Evolutionary conservation across 2,113 vertebrate species (phyloP).

Genomic region (Elephantulus edwardii): DNA sequence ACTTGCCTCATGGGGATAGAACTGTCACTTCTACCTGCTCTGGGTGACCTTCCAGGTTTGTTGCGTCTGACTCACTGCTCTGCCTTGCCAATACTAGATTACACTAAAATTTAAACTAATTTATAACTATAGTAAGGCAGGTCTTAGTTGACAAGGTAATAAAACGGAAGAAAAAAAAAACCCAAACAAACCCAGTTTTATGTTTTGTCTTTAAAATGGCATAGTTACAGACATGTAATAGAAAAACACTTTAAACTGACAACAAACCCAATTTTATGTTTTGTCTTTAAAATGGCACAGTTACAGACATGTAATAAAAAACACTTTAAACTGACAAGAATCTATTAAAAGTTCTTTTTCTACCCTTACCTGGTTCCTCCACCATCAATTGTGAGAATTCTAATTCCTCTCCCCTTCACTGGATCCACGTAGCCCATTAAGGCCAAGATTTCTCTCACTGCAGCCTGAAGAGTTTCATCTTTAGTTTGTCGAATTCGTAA

Average conservation of each 20-base stretch:
- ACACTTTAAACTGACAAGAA: neutral
- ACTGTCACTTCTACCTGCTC: too few species aligned
- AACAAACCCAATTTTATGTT: neutral
- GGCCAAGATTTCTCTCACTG: conserved; percentile 92
- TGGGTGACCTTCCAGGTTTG: too few species aligned
- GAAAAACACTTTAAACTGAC: neutral
- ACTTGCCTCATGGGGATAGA: too few species aligned
- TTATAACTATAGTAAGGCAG: neutral
- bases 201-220: conserved; percentile 7
- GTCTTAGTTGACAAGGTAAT: neutral
- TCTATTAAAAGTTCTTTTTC: neutral
- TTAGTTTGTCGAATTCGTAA: conserved; percentile 90
- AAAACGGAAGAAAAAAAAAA: conserved; percentile 23
- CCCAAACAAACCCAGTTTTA: too few species aligned
- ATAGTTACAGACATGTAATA: neutral
- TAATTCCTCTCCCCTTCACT: conserved; percentile 92
- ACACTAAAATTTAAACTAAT: conserved; percentile 27
- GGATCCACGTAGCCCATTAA: conserved; percentile 93
- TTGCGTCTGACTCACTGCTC: too few species aligned
- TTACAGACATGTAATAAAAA: neutral
- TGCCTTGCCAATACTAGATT: neutral
- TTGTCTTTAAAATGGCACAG: conserved; percentile 18
- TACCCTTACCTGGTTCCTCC: conserved; percentile 93
- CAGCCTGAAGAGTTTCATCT: conserved; percentile 91
- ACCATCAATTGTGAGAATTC: conserved; percentile 94